Evolutionary conservation across 2,113 vertebrate genomes (phyloP).

Genomic region (Rhabdomys dilectus): DNA sequence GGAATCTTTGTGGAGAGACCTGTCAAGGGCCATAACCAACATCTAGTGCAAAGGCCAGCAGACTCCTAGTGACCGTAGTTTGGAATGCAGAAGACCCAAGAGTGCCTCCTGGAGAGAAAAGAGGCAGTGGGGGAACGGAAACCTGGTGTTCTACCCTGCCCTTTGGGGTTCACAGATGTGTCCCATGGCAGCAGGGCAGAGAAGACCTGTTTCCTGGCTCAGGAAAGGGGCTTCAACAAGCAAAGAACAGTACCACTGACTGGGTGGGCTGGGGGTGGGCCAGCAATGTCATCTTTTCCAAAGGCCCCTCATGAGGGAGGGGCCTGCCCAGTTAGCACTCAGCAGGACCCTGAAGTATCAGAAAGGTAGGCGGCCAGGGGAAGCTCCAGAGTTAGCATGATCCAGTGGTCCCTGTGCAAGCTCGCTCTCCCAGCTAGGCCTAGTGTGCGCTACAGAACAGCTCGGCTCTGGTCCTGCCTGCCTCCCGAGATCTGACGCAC

Average conservation of each 20-base stretch:
- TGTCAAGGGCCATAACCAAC: background rate
- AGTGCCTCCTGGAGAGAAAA: background rate
- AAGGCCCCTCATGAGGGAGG: background rate
- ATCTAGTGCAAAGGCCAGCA: background rate
- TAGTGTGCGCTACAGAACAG: background rate
- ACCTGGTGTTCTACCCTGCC: background rate
- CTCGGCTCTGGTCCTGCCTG: background rate
- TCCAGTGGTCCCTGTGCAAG: rapidly evolving
- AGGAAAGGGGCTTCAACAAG: background rate
- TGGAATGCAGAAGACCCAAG: background rate
- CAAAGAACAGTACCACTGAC: conserved; percentile 41
- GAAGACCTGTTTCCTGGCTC: background rate
- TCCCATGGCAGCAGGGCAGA: conserved; percentile 9
- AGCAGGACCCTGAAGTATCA: background rate
- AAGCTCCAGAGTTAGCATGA: background rate
- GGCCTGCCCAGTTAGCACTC: background rate
- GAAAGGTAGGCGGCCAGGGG: background rate
- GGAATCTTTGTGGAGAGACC: background rate
- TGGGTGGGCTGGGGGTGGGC: rapidly evolving
- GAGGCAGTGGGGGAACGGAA: background rate
- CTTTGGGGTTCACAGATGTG: background rate
- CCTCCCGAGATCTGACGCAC: background rate
- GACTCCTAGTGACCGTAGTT: background rate
- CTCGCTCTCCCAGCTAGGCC: background rate
- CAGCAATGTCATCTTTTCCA: background rate